Conservation (phyloP, 1,140 invertebrate genomes). For the Bradynema listronoti region DNA sequence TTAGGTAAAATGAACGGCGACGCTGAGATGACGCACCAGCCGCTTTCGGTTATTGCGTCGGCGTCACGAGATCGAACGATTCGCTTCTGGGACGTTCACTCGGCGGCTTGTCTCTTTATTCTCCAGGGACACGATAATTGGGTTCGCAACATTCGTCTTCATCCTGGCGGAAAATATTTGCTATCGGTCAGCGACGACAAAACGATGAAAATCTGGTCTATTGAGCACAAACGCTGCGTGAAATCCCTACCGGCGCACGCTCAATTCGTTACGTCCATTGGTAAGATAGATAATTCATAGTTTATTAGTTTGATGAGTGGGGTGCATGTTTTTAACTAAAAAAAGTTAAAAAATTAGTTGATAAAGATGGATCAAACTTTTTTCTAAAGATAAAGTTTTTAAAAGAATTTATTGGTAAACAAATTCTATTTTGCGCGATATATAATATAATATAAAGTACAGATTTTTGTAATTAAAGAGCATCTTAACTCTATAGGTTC, state of each 20-base stretch:
- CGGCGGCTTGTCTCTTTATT: slow-evolving; percentile 81
- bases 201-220: slow-evolving; percentile 91
- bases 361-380: too few species aligned
- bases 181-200: slow-evolving; percentile 94
- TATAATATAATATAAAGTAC: too few species aligned
- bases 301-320: too few species aligned
- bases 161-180: slow-evolving; percentile 91
- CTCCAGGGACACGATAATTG: slow-evolving; percentile 92
- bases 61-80: slow-evolving; percentile 94
- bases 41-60: slow-evolving; percentile 75
- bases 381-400: too few species aligned
- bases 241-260: slow-evolving; percentile 83
- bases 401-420: too few species aligned
- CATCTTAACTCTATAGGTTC: too few species aligned
- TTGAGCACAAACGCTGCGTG: slow-evolving; percentile 76
- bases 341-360: too few species aligned
- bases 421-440: too few species aligned
- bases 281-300: too few species aligned
- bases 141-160: slow-evolving; percentile 88
- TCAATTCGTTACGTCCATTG: slow-evolving; percentile 95
- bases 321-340: too few species aligned
- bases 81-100: slow-evolving; percentile 87
- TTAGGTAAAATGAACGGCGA: slow-evolving; percentile 27
- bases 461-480: too few species aligned
- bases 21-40: slow-evolving; percentile 13